Percentiles rank a stretch among this genome's conserved stretches.
Conservation (phyloP, 2,797 vertebrate genomes). For the Delichon dasypus region DNA sequence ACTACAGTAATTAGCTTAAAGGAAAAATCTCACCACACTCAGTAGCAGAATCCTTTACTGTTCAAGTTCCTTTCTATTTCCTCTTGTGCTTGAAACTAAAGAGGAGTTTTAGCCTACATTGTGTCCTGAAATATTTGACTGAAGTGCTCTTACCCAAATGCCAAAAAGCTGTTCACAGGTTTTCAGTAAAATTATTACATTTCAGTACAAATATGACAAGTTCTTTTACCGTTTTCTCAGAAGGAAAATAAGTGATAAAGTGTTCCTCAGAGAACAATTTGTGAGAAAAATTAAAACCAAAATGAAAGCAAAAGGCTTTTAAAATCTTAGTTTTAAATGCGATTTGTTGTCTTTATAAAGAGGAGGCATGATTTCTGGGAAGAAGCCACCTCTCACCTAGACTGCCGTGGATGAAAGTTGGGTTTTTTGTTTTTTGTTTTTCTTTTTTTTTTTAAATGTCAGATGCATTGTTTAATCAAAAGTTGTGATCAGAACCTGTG, state of each 20-base stretch:
- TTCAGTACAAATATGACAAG: not conserved
- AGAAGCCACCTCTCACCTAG: not conserved
- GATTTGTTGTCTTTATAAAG: not conserved
- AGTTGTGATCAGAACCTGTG: not conserved
- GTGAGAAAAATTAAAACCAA: not conserved
- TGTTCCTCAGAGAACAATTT: not conserved
- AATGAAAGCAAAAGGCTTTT: not conserved
- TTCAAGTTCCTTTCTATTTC: conserved; percentile 33
- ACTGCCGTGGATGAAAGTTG: not conserved
- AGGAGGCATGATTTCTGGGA: not conserved
- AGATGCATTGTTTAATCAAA: not conserved
- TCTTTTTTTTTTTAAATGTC: not conserved
- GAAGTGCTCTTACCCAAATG: not conserved
- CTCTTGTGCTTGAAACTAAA: conserved; percentile 16
- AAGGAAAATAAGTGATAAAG: not conserved
- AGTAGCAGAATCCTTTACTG: not conserved
- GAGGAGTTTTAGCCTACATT: not conserved
- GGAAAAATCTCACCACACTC: conserved; percentile 20
- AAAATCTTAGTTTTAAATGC: not conserved
- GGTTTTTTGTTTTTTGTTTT: not conserved
- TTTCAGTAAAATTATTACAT: conserved; percentile 12
- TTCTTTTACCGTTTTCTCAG: not conserved
- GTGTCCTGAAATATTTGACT: not conserved
- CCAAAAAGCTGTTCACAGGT: not conserved
- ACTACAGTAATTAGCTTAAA: conserved; percentile 56